Percentiles rank a stretch among this genome's conserved stretches.
These are phyloP conservation scores for Luidia sarsii DNA, from an alignment of 53 echinoderm and acorn worm species.

Conservation along the genomic window DNA sequence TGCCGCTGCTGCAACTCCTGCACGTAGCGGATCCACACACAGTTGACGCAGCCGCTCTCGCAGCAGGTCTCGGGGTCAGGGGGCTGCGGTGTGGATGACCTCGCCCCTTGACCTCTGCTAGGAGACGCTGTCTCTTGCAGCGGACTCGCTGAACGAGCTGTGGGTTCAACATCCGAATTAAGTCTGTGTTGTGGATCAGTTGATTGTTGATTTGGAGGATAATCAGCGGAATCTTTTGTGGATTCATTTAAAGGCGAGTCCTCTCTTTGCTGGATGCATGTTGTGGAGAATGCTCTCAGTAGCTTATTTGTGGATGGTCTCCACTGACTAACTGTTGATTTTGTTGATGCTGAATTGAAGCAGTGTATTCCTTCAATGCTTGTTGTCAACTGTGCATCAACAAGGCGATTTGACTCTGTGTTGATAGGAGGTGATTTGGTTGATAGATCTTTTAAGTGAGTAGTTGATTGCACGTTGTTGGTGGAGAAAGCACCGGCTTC, in stretches of 20 bases:
- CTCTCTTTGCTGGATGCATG: not conserved
- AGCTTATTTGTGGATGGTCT: not conserved
- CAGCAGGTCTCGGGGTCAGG: slow-evolving; percentile 93
- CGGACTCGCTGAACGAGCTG: not conserved
- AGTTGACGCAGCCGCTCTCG: slow-evolving; percentile 90
- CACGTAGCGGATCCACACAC: slow-evolving; percentile 94
- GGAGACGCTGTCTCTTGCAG: too few relatives aligned
- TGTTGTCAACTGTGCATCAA: not conserved
- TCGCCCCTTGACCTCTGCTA: too few relatives aligned
- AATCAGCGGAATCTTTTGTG: too few relatives aligned
- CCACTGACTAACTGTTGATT: too few relatives aligned
- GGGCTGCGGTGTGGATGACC: slow-evolving; percentile 25
- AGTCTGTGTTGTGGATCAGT: not conserved
- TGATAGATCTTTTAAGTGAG: too few relatives aligned
- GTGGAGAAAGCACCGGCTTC: too few relatives aligned
- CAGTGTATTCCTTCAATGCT: not conserved
- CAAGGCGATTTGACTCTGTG: too few relatives aligned
- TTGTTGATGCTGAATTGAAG: not conserved
- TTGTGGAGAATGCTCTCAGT: not conserved
- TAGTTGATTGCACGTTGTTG: too few relatives aligned
- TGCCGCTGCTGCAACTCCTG: slow-evolving; percentile 77
- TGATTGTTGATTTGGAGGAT: not conserved
- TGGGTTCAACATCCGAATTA: not conserved
- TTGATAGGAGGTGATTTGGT: too few relatives aligned
- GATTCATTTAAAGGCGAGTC: not conserved